Evolutionary conservation across 2,888 invertebrate species (phyloP).

Genomic region (Phengaris arion): DNA sequence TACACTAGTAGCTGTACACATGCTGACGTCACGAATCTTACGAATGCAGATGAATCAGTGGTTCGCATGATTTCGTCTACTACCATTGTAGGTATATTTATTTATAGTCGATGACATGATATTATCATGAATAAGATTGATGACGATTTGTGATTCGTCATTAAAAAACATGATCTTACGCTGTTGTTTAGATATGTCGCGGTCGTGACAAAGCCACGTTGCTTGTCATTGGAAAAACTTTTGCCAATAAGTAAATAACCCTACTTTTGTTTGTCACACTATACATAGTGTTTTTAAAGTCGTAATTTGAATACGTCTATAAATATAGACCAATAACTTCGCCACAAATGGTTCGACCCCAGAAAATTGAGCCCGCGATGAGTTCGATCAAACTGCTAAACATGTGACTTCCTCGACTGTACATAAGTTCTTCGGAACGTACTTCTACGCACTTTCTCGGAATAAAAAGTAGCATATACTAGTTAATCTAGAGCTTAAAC

Average conservation of each 20-base stretch:
- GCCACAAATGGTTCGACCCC: no score
- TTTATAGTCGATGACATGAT: constrained; percentile 49
- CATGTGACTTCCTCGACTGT: no score
- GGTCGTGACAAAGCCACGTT: not conserved
- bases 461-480: no score
- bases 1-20: no score
- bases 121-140: constrained; percentile 51
- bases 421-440: no score
- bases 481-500: no score
- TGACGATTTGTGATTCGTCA: constrained; percentile 43
- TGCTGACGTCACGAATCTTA: constrained; percentile 1
- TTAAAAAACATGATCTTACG: not conserved
- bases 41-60: not conserved
- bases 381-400: no score
- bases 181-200: not conserved
- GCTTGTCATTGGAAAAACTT: not conserved
- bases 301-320: no score
- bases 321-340: no score
- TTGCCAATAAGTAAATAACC: not conserved
- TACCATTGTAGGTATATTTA: constrained; percentile 7
- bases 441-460: no score
- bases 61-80: constrained; percentile 1
- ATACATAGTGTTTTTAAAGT: no score
- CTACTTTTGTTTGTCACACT: not conserved
- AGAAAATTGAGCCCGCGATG: no score